Conservation (phyloP, 2,888 invertebrate species). For the Andrena bucephala region DNA sequence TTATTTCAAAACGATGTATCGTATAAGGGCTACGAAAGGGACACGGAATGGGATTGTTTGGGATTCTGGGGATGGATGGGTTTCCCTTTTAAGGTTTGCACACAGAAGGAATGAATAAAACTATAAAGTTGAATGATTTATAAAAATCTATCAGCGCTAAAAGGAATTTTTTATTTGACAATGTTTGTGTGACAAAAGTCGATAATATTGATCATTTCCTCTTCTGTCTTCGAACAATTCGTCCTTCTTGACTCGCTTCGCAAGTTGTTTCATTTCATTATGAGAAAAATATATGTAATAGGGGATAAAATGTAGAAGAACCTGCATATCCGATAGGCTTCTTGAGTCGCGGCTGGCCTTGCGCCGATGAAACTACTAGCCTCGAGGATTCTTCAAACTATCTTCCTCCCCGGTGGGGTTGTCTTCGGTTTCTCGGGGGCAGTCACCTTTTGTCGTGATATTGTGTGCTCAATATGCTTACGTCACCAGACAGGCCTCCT, state of each 20-base stretch:
- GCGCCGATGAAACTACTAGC: constrained; percentile 29
- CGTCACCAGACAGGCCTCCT: constrained; percentile 50
- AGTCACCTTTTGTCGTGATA: constrained; percentile 24
- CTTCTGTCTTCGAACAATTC: neutral
- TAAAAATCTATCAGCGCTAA: too few relatives aligned
- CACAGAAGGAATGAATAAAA: neutral
- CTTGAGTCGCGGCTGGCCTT: constrained; percentile 44
- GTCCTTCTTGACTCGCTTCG: neutral
- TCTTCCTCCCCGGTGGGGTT: neutral
- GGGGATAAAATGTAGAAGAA: neutral
- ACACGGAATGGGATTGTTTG: neutral
- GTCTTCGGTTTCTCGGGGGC: constrained; percentile 8
- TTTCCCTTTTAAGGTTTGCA: neutral
- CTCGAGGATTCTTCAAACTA: constrained; percentile 41
- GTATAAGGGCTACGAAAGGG: neutral
- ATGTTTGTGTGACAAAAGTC: neutral
- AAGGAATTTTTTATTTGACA: too few relatives aligned
- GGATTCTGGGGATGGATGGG: constrained; percentile 2
- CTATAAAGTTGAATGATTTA: too few relatives aligned
- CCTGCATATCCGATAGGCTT: constrained; percentile 22
- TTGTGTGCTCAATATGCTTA: constrained; percentile 15
- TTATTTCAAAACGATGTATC: constrained; percentile 9
- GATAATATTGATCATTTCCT: neutral
- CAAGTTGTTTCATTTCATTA: neutral
- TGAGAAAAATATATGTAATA: neutral